Conservation (phyloP, 2,113 vertebrate genomes). For the Anolis carolinensis region DNA sequence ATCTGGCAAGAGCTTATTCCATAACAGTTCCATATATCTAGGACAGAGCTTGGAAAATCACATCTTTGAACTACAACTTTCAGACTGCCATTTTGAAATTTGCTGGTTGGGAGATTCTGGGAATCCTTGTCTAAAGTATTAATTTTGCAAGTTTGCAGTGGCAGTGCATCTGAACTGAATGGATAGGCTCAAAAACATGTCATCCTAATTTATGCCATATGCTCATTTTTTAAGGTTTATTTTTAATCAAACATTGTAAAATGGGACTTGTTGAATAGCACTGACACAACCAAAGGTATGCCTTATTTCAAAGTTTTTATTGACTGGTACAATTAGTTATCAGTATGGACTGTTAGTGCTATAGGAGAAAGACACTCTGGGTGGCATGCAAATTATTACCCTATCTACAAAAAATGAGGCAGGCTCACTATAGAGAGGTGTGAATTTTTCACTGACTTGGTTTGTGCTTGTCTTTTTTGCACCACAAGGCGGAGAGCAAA, state of each 20-base stretch:
- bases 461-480: neutral
- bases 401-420: neutral
- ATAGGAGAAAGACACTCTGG: neutral
- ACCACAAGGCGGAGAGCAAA: neutral
- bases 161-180: neutral
- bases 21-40: neutral
- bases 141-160: no score
- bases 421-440: no score
- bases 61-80: no score
- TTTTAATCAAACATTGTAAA: neutral
- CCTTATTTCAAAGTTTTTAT: neutral
- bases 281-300: neutral
- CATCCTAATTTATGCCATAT: neutral
- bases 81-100: no score
- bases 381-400: neutral
- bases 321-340: neutral
- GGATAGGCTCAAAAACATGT: neutral
- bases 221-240: neutral
- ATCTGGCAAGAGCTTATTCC: neutral
- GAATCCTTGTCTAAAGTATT: no score
- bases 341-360: no score
- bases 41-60: no score
- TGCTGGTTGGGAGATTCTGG: no score
- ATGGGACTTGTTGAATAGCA: neutral
- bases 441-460: neutral